These are phyloP conservation scores for Gastrophryne carolinensis DNA, from an alignment of 2,797 vertebrate genomes.

Conservation along the genomic window DNA sequence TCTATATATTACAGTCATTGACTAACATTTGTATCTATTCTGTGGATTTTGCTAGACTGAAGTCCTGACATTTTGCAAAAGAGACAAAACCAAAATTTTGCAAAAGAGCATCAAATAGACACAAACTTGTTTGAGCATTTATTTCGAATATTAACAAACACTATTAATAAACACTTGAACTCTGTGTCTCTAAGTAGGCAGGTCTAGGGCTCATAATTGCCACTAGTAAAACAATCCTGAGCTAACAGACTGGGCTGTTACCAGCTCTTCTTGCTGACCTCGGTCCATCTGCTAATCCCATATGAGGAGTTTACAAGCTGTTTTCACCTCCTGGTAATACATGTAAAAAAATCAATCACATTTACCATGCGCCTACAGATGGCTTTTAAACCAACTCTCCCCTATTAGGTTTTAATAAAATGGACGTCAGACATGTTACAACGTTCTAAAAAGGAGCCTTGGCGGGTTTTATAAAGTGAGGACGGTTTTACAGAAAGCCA, in stretches of 20 bases:
- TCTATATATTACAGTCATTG: too few relatives aligned
- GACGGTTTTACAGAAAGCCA: not conserved
- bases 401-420: constrained; percentile 27
- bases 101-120: too few relatives aligned
- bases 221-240: not conserved
- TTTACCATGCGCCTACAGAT: constrained; percentile 23
- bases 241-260: constrained; percentile 15
- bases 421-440: not conserved
- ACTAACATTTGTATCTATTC: too few relatives aligned
- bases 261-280: constrained; percentile 14
- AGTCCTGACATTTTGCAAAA: too few relatives aligned
- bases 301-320: constrained; percentile 42
- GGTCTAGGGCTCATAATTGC: not conserved
- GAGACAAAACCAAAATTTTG: too few relatives aligned
- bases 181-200: not conserved
- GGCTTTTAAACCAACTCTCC: not conserved
- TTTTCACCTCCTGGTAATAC: constrained; percentile 41
- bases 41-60: too few relatives aligned
- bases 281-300: constrained; percentile 36
- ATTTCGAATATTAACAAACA: too few relatives aligned
- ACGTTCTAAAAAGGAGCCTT: not conserved
- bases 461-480: constrained; percentile 33
- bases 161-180: too few relatives aligned
- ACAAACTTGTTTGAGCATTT: too few relatives aligned
- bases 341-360: constrained; percentile 28